These are phyloP conservation scores for Piscicola geometra DNA, from an alignment of 2,888 invertebrate genomes.

Conservation along the genomic window DNA sequence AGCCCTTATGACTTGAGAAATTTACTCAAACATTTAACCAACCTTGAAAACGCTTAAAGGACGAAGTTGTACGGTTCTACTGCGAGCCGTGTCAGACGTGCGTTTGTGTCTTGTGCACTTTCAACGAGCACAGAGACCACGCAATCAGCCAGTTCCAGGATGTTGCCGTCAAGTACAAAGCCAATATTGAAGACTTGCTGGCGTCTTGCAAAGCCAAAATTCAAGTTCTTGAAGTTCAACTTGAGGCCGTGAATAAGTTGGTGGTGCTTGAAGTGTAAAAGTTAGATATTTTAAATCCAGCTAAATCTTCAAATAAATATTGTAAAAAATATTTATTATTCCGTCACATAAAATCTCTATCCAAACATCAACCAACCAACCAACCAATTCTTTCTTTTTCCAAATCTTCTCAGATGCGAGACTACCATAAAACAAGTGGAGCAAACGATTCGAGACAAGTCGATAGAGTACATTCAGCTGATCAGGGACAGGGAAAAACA, in stretches of 20 bases:
- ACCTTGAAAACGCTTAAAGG: too few relatives aligned
- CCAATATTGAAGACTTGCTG: constrained; percentile 51
- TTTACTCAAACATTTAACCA: too few relatives aligned
- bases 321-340: too few relatives aligned
- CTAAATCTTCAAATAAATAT: background rate
- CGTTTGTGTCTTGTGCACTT: constrained; percentile 56
- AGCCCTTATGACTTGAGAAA: too few relatives aligned
- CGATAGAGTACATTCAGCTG: constrained; percentile 54
- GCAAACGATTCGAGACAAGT: constrained; percentile 53
- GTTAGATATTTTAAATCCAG: background rate
- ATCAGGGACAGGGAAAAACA: constrained; percentile 53
- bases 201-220: constrained; percentile 52
- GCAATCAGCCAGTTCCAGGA: constrained; percentile 45
- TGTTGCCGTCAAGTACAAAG: constrained; percentile 55
- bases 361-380: background rate
- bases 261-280: background rate
- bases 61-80: constrained; percentile 50
- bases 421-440: constrained; percentile 52
- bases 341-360: background rate
- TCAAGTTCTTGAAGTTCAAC: constrained; percentile 50
- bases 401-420: constrained; percentile 47
- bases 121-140: constrained; percentile 51
- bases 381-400: background rate
- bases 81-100: constrained; percentile 56
- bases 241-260: constrained; percentile 40